phyloP scores from a whole-genome alignment of 2,888 invertebrate species.

The Balanococcus diminutus region DNA sequence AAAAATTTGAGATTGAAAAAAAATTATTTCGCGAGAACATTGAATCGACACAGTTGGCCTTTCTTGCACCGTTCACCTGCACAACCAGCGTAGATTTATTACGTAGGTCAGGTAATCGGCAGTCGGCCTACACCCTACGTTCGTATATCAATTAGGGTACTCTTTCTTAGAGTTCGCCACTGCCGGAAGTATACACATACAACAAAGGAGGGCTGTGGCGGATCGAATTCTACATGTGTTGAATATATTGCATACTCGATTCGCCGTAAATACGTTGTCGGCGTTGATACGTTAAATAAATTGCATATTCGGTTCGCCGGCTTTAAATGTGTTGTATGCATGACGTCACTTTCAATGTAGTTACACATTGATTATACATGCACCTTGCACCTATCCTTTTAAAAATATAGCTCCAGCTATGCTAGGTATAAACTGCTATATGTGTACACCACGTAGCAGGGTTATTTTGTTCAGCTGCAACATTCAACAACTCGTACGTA shows the following conservation, averaged over 20 bases:
- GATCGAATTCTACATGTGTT: not conserved
- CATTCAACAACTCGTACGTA: not conserved
- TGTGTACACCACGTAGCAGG: too few species aligned
- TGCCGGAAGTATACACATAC: not conserved
- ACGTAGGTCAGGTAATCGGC: too few species aligned
- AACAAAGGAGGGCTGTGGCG: not conserved
- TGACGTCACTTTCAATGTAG: not conserved
- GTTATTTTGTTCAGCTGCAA: not conserved
- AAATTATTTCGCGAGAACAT: too few species aligned
- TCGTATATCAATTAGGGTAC: not conserved
- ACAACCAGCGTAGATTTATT: too few species aligned
- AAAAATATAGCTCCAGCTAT: not conserved
- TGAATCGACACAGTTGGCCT: too few species aligned
- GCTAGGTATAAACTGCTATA: too few species aligned
- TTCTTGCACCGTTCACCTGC: too few species aligned
- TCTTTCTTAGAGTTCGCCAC: not conserved
- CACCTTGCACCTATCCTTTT: not conserved
- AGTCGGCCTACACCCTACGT: too few species aligned
- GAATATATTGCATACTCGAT: conserved; percentile 22
- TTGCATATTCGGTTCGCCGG: conserved; percentile 15
- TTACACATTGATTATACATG: not conserved
- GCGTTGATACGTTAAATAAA: conserved; percentile 8
- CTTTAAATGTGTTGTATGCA: not conserved
- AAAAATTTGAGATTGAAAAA: too few species aligned
- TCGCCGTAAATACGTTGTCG: not conserved